Percentiles rank a stretch among this genome's conserved stretches.
Evolutionary conservation across 2,797 vertebrate genomes (phyloP).

Genomic region (Sparidentex hasta): DNA sequence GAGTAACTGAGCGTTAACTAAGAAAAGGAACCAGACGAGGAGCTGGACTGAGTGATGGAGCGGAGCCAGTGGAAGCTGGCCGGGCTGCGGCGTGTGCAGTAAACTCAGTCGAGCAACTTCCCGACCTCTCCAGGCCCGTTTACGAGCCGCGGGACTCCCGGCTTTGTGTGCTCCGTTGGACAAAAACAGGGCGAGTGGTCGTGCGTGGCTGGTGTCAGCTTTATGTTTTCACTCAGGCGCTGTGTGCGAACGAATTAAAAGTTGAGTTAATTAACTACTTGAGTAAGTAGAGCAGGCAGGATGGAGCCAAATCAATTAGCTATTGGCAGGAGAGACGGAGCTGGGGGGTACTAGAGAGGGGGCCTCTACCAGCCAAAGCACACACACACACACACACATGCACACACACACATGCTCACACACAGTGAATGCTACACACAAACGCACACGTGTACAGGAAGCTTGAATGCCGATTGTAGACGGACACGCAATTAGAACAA

Average conservation of each 20-base stretch:
- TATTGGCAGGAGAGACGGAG: slow-evolving; percentile 77
- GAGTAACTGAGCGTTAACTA: not conserved
- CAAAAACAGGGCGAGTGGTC: slow-evolving; percentile 50
- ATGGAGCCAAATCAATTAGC: slow-evolving; percentile 84
- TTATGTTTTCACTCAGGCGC: slow-evolving; percentile 55
- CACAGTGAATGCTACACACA: slow-evolving; percentile 14
- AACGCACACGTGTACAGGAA: not conserved
- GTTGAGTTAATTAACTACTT: slow-evolving; percentile 84
- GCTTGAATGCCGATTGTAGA: not conserved
- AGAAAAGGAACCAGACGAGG: not conserved
- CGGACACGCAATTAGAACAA: not conserved
- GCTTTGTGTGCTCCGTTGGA: slow-evolving; percentile 33
- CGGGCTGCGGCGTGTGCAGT: not conserved
- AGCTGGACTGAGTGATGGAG: not conserved
- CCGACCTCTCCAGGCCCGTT: slow-evolving; percentile 15
- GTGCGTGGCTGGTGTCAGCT: slow-evolving; percentile 54
- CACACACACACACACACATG: slow-evolving; percentile 38
- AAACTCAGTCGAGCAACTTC: slow-evolving; percentile 12
- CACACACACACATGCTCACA: slow-evolving; percentile 19
- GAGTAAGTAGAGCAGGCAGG: slow-evolving; percentile 77
- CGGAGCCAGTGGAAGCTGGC: slow-evolving; percentile 16
- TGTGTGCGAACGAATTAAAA: slow-evolving; percentile 77
- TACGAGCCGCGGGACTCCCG: not conserved
- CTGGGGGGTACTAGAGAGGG: slow-evolving; percentile 49
- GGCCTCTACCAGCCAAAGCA: slow-evolving; percentile 48